Base-by-base conservation (phyloP, 2,113 vertebrate species). In the Phalacrocorax pelagicus region DNA sequence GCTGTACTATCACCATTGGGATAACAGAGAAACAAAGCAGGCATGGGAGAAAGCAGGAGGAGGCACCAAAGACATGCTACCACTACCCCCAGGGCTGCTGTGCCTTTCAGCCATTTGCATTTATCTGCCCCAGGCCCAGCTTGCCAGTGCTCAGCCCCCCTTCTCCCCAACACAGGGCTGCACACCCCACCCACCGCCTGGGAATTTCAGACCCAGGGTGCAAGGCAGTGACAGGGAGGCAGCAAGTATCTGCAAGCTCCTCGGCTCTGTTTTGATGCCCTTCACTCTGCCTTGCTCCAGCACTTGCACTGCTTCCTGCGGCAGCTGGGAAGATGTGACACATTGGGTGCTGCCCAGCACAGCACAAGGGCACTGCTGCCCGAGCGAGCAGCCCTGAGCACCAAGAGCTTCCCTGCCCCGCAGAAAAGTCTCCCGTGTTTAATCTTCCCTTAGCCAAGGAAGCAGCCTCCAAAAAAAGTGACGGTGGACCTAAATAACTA, bases 21-120 rank as follows among this genome's bases (percentile, higher is more conserved):
- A 26, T 36, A 61, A 63, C 61, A 79, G 59, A 92, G 75, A 86
- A 86, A 84, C 34, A 83, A 94, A 81, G 81, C 72, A 89, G 46
- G 51, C 1, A 0, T 66, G 59, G 38, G 75, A 92, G 75, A 74
- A 92, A 92, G 63, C 46, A 59, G 32, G 67, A 58, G 77, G 78
- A 55, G 51, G 77, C 36, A 67, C 38, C 51, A 26, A 27, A n/a
- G 18, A 71, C 55, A 46, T 38, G 38, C 47, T 70, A 7, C 34
- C 6, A 1, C 29, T 73, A 14, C 22, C 15, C 47, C 24, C 44
- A 34, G 63, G 67, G 54, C 42, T 92, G 79, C 62, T 19, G 30
- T n/a, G 59, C 72, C 87, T 87, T 91, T 87, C 91, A 77, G 81
- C 70, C 38, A 74, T 79, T 79, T 42, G 62, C 54, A 15, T 67